A percentile compares a stretch with the other conserved stretches of the same genome.
Evolutionary conservation across 1,140 invertebrate species (phyloP).

Genomic region (Neodiprion virginianus): DNA sequence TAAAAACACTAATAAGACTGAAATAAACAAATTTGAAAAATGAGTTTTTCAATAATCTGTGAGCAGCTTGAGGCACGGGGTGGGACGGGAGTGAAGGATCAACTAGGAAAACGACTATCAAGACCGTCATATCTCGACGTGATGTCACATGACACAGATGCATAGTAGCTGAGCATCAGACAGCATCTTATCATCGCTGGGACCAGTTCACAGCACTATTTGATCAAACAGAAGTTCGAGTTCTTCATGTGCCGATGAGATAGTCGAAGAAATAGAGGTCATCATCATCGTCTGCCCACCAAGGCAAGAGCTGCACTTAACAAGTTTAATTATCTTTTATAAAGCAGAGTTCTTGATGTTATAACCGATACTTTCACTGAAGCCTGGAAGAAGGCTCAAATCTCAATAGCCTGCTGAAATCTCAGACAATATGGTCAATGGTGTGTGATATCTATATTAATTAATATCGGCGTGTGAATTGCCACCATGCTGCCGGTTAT

Average conservation of each 20-base stretch:
- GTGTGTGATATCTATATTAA: slow-evolving; percentile 42
- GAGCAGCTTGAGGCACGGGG: slow-evolving; percentile 13
- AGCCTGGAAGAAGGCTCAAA: not conserved
- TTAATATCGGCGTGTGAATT: slow-evolving; percentile 33
- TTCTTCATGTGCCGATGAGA: slow-evolving; percentile 41
- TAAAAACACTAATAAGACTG: too few relatives aligned
- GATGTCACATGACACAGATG: slow-evolving; percentile 60
- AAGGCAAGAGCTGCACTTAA: slow-evolving; percentile 58
- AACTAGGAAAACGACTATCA: slow-evolving; percentile 51
- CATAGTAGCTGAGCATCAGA: slow-evolving; percentile 57
- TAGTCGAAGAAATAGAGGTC: slow-evolving; percentile 25
- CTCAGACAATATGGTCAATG: slow-evolving; percentile 59
- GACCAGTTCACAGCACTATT: slow-evolving; percentile 47
- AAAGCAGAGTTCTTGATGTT: slow-evolving; percentile 31
- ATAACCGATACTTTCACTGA: not conserved
- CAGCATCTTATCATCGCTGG: slow-evolving; percentile 53
- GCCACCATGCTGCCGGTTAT: slow-evolving; percentile 45
- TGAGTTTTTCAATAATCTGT: not conserved
- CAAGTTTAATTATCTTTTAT: slow-evolving; percentile 62
- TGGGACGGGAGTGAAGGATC: slow-evolving; percentile 36
- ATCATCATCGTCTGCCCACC: slow-evolving; percentile 62
- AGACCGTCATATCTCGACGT: slow-evolving; percentile 61
- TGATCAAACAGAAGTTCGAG: slow-evolving; percentile 46
- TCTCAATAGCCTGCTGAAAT: slow-evolving; percentile 57
- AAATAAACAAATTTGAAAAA: not conserved